Evolutionary conservation across 1,140 invertebrate species (phyloP), one percentile per base, ranked within the genome.

Genomic region (Drosophila nigromelanica): DNA sequence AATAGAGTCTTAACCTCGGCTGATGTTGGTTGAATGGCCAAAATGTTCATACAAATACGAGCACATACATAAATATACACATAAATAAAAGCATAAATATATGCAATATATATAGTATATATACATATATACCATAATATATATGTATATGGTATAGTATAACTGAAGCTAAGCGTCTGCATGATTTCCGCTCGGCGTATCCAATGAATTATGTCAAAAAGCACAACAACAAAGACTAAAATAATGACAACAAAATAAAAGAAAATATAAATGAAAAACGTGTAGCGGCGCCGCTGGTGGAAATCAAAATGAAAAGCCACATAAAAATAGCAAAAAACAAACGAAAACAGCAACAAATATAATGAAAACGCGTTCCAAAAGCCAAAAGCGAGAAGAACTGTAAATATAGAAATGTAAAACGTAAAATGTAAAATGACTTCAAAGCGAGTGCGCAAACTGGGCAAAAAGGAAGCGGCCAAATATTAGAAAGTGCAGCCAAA

Each of bases 161-260:
- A n/a, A 30, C 69, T 72, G 59, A 81, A 86, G 72, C 73, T 68
- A 60, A 67, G 59, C 75, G 67, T 67, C 86, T 66, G 86, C 86
- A 86, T 66, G 56, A 87, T 81, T 87, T 86, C 81, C 81, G 81
- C 42, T 87, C 42, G 70, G 54, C 71, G 39, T 24, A 51, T 64
- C 75, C 67, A 74, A 77, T 85, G 73, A 85, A 85, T 85, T 85
- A 85, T 85, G 80, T 79, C 56, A 67, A 68, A 69, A 73, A 45
- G 39, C 39, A 50, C 43, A 54, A 43, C 42, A 27, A 14, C 24
- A 47, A 48, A 35, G 14, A 54, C 33, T 67, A 56, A 45, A 45
- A 27, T 48, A 48, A 48, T 48, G 68, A 70, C 68, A 67, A 35
- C 35, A 55, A 59, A 59, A 30, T 47, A 24, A 55, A 52, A 37